Conservation (phyloP, 2,797 vertebrate genomes). For the Balearica regulorum region DNA sequence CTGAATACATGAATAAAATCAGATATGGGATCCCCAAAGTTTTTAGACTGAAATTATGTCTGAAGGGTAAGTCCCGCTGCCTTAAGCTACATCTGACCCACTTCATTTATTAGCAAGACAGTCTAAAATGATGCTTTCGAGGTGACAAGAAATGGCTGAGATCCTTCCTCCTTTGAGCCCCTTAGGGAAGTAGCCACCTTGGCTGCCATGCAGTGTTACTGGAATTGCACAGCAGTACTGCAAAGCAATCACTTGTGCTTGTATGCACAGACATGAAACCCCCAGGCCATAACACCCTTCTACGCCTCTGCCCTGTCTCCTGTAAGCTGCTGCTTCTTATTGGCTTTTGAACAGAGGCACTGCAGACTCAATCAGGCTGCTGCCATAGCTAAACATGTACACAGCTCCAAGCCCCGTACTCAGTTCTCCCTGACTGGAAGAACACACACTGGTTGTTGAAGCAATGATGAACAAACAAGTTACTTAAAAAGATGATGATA, state of each 20-base stretch:
- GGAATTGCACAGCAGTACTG: slow-evolving; percentile 14
- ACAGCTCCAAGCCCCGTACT: not conserved
- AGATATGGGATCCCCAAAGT: not conserved
- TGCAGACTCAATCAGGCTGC: not conserved
- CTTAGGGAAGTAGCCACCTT: slow-evolving; percentile 66
- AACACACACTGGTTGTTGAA: not conserved
- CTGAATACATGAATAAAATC: not conserved
- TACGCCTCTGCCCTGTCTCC: slow-evolving; percentile 34
- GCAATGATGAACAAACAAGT: not conserved
- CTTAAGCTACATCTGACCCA: slow-evolving; percentile 20
- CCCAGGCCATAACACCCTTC: slow-evolving; percentile 23
- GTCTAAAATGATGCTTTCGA: slow-evolving; percentile 55
- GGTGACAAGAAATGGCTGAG: slow-evolving; percentile 67
- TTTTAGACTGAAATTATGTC: not conserved
- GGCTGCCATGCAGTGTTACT: slow-evolving; percentile 73
- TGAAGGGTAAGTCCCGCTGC: not conserved
- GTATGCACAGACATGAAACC: not conserved
- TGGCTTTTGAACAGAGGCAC: not conserved
- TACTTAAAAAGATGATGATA: not conserved
- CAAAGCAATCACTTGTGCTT: slow-evolving; percentile 44
- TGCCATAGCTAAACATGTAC: not conserved
- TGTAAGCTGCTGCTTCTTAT: not conserved
- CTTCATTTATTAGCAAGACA: slow-evolving; percentile 56
- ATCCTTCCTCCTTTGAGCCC: slow-evolving; percentile 72
- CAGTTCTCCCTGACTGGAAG: not conserved